Evolutionary conservation across 2,797 vertebrate genomes (phyloP).

Genomic region (Enteromius thamalakanensis): DNA sequence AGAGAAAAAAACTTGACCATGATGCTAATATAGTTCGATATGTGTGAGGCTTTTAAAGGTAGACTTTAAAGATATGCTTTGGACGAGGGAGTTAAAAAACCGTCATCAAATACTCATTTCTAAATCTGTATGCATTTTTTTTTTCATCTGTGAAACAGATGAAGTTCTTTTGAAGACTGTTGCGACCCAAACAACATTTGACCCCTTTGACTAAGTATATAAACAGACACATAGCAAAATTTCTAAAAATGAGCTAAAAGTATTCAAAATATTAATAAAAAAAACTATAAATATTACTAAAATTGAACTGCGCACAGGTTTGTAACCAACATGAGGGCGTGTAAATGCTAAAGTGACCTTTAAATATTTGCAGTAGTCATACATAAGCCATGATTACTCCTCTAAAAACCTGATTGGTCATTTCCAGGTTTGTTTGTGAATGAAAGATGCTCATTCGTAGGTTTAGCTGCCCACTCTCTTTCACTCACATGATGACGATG

Average conservation of each 20-base stretch:
- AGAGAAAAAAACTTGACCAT: neutral
- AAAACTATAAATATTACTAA: neutral
- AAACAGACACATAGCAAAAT: neutral
- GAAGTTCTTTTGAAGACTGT: neutral
- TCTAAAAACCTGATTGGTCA: neutral
- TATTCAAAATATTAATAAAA: neutral
- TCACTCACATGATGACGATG: conserved; percentile 42
- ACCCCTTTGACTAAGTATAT: neutral
- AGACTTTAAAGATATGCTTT: neutral
- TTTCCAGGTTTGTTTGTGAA: conserved; percentile 28
- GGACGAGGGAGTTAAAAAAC: neutral
- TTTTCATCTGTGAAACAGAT: neutral
- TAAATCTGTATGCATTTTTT: neutral
- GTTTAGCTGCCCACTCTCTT: conserved; percentile 6
- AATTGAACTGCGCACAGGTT: neutral
- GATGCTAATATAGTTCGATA: neutral
- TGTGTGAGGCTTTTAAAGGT: neutral
- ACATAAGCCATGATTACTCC: neutral
- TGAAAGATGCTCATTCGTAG: conserved; percentile 14
- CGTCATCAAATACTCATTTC: neutral
- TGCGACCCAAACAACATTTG: neutral
- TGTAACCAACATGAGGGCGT: neutral
- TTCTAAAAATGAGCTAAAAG: neutral
- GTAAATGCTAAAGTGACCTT: neutral
- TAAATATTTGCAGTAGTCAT: neutral